Evolutionary conservation across 2,888 invertebrate genomes (phyloP).

Genomic region (Drosophila flavopinicola): DNA sequence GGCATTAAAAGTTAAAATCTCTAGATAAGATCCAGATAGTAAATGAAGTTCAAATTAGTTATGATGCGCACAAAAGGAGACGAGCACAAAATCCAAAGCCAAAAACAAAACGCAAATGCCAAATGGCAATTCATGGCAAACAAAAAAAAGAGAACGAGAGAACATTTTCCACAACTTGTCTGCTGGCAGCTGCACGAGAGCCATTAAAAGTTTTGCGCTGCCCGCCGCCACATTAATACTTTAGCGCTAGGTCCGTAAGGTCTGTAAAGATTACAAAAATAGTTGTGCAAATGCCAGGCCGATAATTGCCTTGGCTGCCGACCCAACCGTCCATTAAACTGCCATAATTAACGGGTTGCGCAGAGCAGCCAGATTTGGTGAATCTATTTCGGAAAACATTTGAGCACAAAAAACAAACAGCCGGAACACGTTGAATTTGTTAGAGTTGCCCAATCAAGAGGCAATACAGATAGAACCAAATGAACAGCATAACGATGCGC

Average conservation of each 20-base stretch:
- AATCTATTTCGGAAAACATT: constrained; percentile 20
- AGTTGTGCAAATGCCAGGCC: constrained; percentile 70
- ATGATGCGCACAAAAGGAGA: constrained; percentile 56
- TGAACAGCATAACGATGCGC: constrained; percentile 18
- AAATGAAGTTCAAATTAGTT: constrained; percentile 77
- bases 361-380: background rate
- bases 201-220: constrained; percentile 70
- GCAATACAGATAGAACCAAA: constrained; percentile 20
- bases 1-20: constrained; percentile 18
- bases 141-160: constrained; percentile 6
- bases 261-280: constrained; percentile 72
- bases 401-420: background rate
- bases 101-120: constrained; percentile 32
- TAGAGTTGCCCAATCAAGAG: background rate
- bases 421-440: background rate
- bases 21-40: constrained; percentile 57
- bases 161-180: constrained; percentile 50
- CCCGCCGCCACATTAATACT: constrained; percentile 54
- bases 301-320: constrained; percentile 61
- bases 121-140: background rate
- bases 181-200: constrained; percentile 66
- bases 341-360: constrained; percentile 31
- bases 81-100: constrained; percentile 29
- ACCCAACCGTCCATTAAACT: constrained; percentile 19
- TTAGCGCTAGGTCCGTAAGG: constrained; percentile 34